These are phyloP conservation scores for Halyomorpha halys DNA, from an alignment of 1,140 invertebrate genomes.

Conservation along the genomic window DNA sequence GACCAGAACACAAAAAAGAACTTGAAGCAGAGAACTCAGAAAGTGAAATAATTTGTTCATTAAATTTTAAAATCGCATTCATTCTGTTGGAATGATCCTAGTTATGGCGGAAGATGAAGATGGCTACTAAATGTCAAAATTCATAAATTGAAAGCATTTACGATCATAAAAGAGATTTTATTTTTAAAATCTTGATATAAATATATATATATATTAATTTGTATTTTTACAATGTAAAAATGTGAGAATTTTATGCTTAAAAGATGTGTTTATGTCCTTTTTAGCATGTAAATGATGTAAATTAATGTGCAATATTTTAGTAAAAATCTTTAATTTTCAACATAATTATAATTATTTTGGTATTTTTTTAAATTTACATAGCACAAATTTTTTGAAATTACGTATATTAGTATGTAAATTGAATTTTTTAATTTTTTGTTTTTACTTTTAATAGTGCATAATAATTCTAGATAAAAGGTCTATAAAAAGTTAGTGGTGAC, in stretches of 20 bases:
- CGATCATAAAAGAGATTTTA: neutral
- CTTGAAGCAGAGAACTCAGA: conserved; percentile 38
- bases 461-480: too few species aligned
- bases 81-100: too few species aligned
- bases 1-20: conserved; percentile 53
- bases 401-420: too few species aligned
- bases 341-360: neutral
- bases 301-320: neutral
- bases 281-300: neutral
- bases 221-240: conserved; percentile 2
- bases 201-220: conserved; percentile 2
- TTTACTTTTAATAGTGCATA: too few species aligned
- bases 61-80: neutral
- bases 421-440: too few species aligned
- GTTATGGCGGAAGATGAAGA: too few species aligned
- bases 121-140: too few species aligned
- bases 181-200: neutral
- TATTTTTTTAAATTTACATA: neutral
- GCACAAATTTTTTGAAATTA: too few species aligned
- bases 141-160: too few species aligned
- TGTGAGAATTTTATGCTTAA: neutral
- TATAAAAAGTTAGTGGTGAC: too few species aligned
- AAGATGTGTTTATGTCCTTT: neutral
- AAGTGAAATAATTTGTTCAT: conserved; percentile 35
- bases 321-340: neutral